Evolutionary conservation across 2,113 vertebrate genomes (phyloP), one percentile per base, ranked within the genome.

Genomic region (Phycodurus eques): DNA sequence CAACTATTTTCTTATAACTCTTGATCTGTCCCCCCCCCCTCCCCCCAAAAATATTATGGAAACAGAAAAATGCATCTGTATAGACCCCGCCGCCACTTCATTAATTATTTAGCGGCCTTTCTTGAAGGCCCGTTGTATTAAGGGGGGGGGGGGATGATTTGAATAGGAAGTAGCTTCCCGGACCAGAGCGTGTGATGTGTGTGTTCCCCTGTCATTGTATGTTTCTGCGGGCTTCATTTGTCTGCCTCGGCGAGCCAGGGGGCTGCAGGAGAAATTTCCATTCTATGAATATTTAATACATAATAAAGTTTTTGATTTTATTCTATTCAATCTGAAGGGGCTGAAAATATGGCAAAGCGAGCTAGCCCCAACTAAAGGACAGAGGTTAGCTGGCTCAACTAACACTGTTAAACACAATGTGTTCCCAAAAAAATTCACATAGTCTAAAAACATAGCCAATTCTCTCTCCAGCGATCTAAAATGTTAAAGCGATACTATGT

Each of bases 201-300:
- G 85, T 88, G 87, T 85, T 88, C 88, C 80, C 73, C 89, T 86
- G 89, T 91, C 88, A 84, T 83, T 88, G 83, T 83, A 86, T 88
- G 87, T 91, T 88, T 90, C 85, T 86, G 76, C 76, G 80, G 80
- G 85, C 86, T 87, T 89, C 88, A 88, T 89, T 77, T 31, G 85
- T 89, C 88, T 89, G 85, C 81, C 85, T 81, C 76, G 54, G 80
- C 79, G 77, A 83, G 87, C 87, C 87, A 82, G 83, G 82, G 85
- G 90, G 88, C 76, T 90, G 88, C 81, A 87, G 87, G 85, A 81
- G 77, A 56, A 90, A 90, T 91, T 91, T 91, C 90, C 89, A 90
- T 91, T 90, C 86, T 87, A 91, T 90, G 88, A 91, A 91, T 90
- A 90, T 91, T 90, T 90, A 87, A 91, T 90, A 83, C 82, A 90